Percentiles rank a stretch among this genome's conserved stretches.
Evolutionary conservation across 35 echinoderm and acorn worm genomes (phyloP).

Genomic region (Chiridota heheva): DNA sequence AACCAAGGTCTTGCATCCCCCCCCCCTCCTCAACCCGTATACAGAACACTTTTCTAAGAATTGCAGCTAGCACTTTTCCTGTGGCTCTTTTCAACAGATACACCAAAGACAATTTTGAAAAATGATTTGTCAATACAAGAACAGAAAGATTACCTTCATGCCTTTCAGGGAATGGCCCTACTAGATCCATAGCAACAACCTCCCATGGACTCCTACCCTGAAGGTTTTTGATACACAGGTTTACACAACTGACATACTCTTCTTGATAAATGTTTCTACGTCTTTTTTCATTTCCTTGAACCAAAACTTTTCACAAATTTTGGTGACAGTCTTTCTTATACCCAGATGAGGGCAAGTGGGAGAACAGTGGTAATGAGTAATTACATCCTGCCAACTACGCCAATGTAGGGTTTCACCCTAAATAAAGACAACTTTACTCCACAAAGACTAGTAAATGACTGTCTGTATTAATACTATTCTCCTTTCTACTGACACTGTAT

Average conservation of each 20-base stretch:
- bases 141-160: conserved; percentile 3
- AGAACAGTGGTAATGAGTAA: neutral
- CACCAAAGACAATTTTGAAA: neutral
- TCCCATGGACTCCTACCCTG: neutral
- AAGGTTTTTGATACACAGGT: too few species aligned
- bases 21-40: neutral
- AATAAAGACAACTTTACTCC: too few species aligned
- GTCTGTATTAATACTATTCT: too few species aligned
- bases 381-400: too few species aligned
- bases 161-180: conserved; percentile 25
- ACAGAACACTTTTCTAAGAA: conserved; percentile 5
- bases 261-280: neutral
- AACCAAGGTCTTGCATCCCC: neutral
- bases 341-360: neutral
- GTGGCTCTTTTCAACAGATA: neutral
- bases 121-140: conserved; percentile 16
- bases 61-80: neutral
- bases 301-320: neutral
- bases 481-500: too few species aligned
- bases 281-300: neutral
- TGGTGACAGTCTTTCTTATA: neutral
- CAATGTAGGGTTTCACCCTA: too few species aligned
- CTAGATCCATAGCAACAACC: conserved; percentile 14
- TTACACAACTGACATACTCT: too few species aligned
- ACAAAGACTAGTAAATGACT: too few species aligned